Evolutionary conservation across 2,113 vertebrate species (phyloP), one percentile per base, ranked within the genome.

Genomic region (Oncorhynchus nerka): DNA sequence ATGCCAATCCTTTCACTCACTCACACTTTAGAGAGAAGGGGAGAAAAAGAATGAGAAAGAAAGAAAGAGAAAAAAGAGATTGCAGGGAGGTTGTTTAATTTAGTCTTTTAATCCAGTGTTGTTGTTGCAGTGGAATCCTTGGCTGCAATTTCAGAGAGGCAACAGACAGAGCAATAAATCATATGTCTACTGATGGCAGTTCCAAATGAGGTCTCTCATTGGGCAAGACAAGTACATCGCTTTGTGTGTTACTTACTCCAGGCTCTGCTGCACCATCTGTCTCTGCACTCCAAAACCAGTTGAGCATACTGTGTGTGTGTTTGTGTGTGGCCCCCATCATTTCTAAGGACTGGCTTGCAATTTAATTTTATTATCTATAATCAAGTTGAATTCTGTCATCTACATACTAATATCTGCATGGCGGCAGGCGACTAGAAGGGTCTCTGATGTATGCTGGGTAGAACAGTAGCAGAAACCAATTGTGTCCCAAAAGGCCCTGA

Each of bases 141-240:
- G 78, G 70, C 80, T 87, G 79, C 80, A 28, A 51, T 70, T 6
- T 34, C 77, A 84, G 65, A 34, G 34, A 82, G 78, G 69, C 70
- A 2, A 75, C 80, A 88, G 86, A 84, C 85, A 83, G 74, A 82
- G 82, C 78, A 79, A 89, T 89, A 91, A 90, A 91, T 93, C 90
- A 91, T 86, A 88, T 11, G 86, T 88, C 85, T 75, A 74, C 86
- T 89, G 89, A 91, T 90, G 91, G 87, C 90, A 87, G 81, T 82
- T 93, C 90, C 89, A 92, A 91, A 92, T 81, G 90, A 92, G 92
- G 78, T 75, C 77, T 88, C 90, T 93, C 90, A 93, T 92, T 91
- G 92, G 88, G 90, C 83, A 73, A 93, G 91, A 93, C 92, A 91
- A 92, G 90, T 87, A 89, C 84, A 90, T 86, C 89, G 84, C 90